Evolutionary conservation across 2,888 invertebrate genomes (phyloP).

Genomic region (Athalia cordata): DNA sequence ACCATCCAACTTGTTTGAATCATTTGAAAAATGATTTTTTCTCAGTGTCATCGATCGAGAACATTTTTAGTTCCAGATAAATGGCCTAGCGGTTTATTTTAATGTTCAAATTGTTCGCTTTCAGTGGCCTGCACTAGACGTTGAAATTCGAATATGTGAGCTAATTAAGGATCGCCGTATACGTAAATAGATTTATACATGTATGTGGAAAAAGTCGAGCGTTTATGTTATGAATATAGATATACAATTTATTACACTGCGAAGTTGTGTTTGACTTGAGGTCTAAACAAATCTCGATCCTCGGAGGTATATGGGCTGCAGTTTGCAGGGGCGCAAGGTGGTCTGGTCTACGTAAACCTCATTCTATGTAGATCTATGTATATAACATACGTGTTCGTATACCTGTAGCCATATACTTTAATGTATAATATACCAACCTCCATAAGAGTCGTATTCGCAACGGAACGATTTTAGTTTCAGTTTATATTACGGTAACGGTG

Average conservation of each 20-base stretch:
- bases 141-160: too few species aligned
- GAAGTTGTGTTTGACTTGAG: slow-evolving; percentile 6
- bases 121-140: too few species aligned
- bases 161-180: too few species aligned
- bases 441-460: neutral
- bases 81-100: too few species aligned
- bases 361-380: neutral
- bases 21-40: too few species aligned
- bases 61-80: too few species aligned
- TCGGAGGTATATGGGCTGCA: neutral
- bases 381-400: neutral
- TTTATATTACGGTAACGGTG: slow-evolving; percentile 22
- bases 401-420: neutral
- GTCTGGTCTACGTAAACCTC: neutral
- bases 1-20: too few species aligned
- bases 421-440: neutral
- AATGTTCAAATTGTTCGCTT: too few species aligned
- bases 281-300: slow-evolving; percentile 28
- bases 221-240: neutral
- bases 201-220: neutral
- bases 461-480: slow-evolving; percentile 37
- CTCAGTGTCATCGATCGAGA: too few species aligned
- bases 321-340: neutral
- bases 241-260: neutral
- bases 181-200: neutral